phyloP scores from a whole-genome alignment of 2,888 invertebrate genomes.

The Noctuana brunneofusca region DNA sequence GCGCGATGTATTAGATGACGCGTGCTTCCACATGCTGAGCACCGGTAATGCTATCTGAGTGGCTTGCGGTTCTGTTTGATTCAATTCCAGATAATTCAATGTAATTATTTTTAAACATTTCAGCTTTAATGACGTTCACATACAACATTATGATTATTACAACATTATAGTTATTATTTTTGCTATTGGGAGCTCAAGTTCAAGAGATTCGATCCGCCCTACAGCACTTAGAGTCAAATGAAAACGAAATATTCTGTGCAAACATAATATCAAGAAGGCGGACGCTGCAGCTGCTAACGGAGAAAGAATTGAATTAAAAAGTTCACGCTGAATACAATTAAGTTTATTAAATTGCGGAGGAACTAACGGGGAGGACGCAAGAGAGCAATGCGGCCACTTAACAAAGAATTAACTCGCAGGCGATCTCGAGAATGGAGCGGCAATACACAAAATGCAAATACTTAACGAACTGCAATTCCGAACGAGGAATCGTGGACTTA shows the following conservation, averaged over 20 bases:
- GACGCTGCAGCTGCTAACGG: conserved; percentile 12
- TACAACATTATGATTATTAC: no score
- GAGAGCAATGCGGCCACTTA: conserved; percentile 21
- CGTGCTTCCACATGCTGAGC: neutral
- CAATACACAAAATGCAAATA: conserved; percentile 62
- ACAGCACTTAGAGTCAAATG: neutral
- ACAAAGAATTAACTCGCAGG: conserved; percentile 32
- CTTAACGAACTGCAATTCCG: conserved; percentile 57
- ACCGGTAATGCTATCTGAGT: neutral
- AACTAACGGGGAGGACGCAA: conserved; percentile 10
- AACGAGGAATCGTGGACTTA: conserved; percentile 62
- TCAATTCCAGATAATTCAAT: neutral
- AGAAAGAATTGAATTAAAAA: conserved; percentile 27
- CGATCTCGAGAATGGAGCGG: conserved; percentile 26
- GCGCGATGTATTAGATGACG: conserved; percentile 3
- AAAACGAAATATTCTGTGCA: neutral
- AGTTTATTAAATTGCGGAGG: conserved; percentile 31
- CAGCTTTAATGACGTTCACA: no score
- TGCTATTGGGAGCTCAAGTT: neutral
- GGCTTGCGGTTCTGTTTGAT: neutral
- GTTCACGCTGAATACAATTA: conserved; percentile 24
- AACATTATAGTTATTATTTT: no score
- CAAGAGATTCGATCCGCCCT: neutral
- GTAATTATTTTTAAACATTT: neutral
- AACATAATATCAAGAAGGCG: conserved; percentile 1